phyloP scores from a whole-genome alignment of 2,888 invertebrate genomes.

The Eupithecia insigniata region DNA sequence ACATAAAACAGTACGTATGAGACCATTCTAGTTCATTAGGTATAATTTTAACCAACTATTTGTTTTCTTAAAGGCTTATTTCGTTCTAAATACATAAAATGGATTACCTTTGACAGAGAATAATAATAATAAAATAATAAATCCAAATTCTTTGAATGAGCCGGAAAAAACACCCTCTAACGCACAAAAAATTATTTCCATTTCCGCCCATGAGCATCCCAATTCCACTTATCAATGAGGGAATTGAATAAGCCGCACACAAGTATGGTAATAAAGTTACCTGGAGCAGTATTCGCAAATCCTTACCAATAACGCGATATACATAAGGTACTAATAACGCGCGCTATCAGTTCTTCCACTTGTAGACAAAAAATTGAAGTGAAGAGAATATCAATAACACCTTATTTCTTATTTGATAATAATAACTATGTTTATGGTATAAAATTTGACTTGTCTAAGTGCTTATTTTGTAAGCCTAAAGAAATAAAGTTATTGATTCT shows the following conservation, averaged over 20 bases:
- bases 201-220: constrained; percentile 17
- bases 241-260: constrained; percentile 33
- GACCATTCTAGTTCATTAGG: too few species aligned
- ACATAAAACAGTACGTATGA: too few species aligned
- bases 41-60: too few species aligned
- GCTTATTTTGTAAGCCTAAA: too few species aligned
- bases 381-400: too few species aligned
- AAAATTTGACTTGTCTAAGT: too few species aligned
- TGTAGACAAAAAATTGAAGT: too few species aligned
- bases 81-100: too few species aligned
- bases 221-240: constrained; percentile 24
- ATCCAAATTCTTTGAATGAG: background rate
- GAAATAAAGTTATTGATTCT: too few species aligned
- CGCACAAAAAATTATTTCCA: constrained; percentile 8
- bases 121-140: background rate
- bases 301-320: background rate
- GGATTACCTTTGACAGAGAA: background rate
- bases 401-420: too few species aligned
- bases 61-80: background rate
- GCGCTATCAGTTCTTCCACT: too few species aligned
- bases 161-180: constrained; percentile 9
- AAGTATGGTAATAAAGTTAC: constrained; percentile 36
- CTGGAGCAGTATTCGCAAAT: constrained; percentile 9
- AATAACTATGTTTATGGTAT: too few species aligned
- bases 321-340: background rate